phyloP scores from a whole-genome alignment of 2,113 vertebrate species.

The Calypte anna region DNA sequence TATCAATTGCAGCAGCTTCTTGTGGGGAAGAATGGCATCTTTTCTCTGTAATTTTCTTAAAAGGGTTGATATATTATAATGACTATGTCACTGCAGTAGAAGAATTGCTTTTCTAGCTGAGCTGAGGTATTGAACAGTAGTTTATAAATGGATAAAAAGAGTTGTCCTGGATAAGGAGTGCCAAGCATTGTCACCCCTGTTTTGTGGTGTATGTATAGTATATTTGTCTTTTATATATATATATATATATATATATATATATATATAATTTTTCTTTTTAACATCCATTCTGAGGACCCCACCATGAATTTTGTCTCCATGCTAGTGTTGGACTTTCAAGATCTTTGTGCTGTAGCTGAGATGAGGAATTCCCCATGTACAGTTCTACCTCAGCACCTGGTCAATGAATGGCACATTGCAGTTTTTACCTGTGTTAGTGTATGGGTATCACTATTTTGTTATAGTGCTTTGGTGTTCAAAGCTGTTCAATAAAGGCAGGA shows the following conservation, averaged over 20 bases:
- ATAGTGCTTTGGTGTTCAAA: not conserved
- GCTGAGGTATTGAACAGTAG: slow-evolving; percentile 23
- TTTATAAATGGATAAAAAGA: slow-evolving; percentile 39
- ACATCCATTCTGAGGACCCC: not conserved
- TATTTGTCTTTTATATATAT: not conserved
- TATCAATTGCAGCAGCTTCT: not conserved
- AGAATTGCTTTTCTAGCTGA: slow-evolving; percentile 35
- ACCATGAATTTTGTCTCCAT: not conserved
- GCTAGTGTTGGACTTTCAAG: not conserved
- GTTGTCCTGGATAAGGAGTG: slow-evolving; percentile 1
- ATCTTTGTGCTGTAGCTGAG: not conserved
- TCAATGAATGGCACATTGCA: not conserved
- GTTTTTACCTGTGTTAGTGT: not conserved
- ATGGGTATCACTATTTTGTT: not conserved
- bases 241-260: too few relatives aligned
- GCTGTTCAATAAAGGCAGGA: slow-evolving; percentile 24
- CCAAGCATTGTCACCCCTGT: not conserved
- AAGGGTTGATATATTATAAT: slow-evolving; percentile 11
- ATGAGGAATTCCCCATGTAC: not conserved
- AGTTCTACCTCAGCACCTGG: not conserved
- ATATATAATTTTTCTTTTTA: not conserved
- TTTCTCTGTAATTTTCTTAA: slow-evolving; percentile 25
- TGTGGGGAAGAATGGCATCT: slow-evolving; percentile 1
- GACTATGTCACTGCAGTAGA: not conserved
- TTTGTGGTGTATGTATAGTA: not conserved